Conservation (phyloP, 2,113 vertebrate genomes). For the Dendrocopos noguchii region DNA sequence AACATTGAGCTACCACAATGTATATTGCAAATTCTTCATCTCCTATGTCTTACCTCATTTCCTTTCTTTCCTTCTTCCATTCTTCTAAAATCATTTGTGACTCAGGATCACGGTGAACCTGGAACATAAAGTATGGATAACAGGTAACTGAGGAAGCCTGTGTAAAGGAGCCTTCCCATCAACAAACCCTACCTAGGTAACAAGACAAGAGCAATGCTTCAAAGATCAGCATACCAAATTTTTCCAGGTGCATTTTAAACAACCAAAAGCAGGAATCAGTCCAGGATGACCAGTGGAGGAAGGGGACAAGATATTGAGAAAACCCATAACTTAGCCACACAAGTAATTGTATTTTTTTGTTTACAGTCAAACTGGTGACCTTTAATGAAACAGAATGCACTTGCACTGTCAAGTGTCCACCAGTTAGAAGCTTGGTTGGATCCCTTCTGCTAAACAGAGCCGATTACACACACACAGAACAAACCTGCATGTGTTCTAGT, state of each 20-base stretch:
- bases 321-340: not conserved
- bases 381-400: not conserved
- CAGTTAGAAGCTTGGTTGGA: not conserved
- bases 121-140: not conserved
- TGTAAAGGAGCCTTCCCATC: not conserved
- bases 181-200: not conserved
- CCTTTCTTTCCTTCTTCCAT: constrained; percentile 92
- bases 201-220: not conserved
- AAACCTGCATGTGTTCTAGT: constrained; percentile 96
- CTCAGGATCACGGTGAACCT: constrained; percentile 89
- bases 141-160: not conserved
- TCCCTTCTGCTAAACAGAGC: not conserved
- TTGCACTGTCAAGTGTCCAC: not conserved
- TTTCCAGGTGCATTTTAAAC: not conserved
- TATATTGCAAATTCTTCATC: not conserved
- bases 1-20: not conserved
- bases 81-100: constrained; percentile 90
- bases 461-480: constrained; percentile 17
- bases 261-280: not conserved
- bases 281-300: not conserved
- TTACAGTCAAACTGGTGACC: not conserved
- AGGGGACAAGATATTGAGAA: not conserved
- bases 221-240: not conserved
- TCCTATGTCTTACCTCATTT: constrained; percentile 82
- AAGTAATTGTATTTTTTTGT: not conserved